These are phyloP conservation scores for Tauraco hartlaubi DNA, from an alignment of 2,797 vertebrate species.

Conservation along the genomic window DNA sequence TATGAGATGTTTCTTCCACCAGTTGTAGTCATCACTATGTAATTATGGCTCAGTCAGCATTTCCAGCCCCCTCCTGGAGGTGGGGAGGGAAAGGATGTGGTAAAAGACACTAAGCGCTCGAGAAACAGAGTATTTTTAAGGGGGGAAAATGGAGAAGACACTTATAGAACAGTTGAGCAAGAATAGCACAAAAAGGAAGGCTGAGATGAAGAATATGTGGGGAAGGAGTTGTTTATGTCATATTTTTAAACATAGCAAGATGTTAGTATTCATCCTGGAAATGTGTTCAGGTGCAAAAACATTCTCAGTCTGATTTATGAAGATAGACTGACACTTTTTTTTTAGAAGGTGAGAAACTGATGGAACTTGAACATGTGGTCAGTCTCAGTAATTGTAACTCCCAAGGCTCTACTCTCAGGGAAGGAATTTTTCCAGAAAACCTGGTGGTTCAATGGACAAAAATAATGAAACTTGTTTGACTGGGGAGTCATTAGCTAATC, in stretches of 20 bases:
- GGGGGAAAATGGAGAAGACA: not conserved
- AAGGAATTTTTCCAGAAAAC: not conserved
- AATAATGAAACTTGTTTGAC: not conserved
- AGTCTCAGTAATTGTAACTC: not conserved
- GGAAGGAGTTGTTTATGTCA: not conserved
- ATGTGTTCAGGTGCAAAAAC: not conserved
- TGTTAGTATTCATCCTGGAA: not conserved
- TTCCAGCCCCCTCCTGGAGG: conserved; percentile 38
- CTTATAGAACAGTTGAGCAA: not conserved
- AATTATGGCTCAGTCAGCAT: conserved; percentile 46
- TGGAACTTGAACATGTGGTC: not conserved
- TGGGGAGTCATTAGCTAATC: not conserved
- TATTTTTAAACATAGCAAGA: not conserved
- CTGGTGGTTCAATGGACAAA: not conserved
- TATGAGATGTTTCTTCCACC: conserved; percentile 53
- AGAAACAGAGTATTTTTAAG: not conserved
- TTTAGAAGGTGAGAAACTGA: not conserved
- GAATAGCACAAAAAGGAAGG: not conserved
- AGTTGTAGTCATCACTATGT: conserved; percentile 19
- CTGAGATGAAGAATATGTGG: not conserved
- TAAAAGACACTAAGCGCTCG: not conserved
- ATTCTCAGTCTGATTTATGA: not conserved
- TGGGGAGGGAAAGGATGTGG: conserved; percentile 19
- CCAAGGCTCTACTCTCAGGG: not conserved
- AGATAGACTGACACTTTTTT: not conserved